A percentile compares a stretch with the other conserved stretches of the same genome.
phyloP scores from a whole-genome alignment of 1,140 invertebrate genomes.

The Drosophila yakuba region DNA sequence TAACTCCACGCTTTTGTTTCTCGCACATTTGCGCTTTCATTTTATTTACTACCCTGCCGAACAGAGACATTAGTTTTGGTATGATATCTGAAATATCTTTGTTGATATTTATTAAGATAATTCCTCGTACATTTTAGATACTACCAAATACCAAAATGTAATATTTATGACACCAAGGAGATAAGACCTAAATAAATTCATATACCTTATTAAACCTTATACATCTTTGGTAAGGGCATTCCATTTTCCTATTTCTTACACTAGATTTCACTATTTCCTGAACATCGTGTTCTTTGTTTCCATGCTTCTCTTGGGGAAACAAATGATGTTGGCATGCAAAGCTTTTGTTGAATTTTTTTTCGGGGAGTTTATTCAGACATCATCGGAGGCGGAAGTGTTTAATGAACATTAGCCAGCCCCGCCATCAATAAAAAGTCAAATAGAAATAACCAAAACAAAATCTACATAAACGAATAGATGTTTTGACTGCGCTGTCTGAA shows the following conservation, averaged over 20 bases:
- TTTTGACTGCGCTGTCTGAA: conserved; percentile 38
- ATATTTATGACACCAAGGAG: too few species aligned
- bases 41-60: neutral
- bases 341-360: conserved; percentile 20
- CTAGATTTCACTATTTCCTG: neutral
- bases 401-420: conserved; percentile 62
- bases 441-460: conserved; percentile 22
- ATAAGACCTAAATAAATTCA: too few species aligned
- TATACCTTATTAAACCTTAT: neutral
- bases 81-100: neutral
- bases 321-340: conserved; percentile 25
- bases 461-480: conserved; percentile 2
- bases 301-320: conserved; percentile 6
- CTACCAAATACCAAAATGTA: too few species aligned
- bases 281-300: conserved; percentile 17
- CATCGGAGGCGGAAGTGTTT: conserved; percentile 67
- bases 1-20: conserved; percentile 1
- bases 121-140: too few species aligned
- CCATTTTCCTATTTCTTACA: neutral
- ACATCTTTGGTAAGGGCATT: conserved; percentile 2
- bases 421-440: conserved; percentile 29
- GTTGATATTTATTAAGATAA: neutral
- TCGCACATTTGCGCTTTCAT: conserved; percentile 2
- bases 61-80: neutral
- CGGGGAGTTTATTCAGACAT: conserved; percentile 13